Evolutionary conservation across 2,888 invertebrate species (phyloP), one percentile per base, ranked within the genome.

Genomic region (Camponotus fellah): DNA sequence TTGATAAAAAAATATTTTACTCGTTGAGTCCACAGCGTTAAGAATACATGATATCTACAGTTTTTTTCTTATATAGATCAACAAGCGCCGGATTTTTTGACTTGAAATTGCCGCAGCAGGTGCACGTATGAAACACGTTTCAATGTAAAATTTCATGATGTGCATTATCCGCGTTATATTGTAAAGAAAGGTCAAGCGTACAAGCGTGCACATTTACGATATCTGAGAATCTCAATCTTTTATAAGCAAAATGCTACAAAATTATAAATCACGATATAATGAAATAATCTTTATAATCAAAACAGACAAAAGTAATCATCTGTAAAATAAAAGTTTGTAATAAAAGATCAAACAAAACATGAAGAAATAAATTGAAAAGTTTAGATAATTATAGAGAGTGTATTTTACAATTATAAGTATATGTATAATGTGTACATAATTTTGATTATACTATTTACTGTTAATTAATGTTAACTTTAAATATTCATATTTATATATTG

Each of bases 41-140:
- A 40, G n/a, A 43, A 26, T 53, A n/a, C 8, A 34, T 37, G 37
- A 49, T 65, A 12, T 32, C 1, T 68, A 26, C 9, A 17, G 5
- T 40, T 68, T 43, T 66, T 56, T 58, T 77, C 32, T 77, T 58
- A n/a, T 43, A 58, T 69, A 56, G 43, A 77, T 77, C 76, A n/a
- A 66, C 53, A 66, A 66, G 26, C 66, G 32, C 4, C 14, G 14
- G 9, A 77, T 58, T 68, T 69, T 69, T 76, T 58, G 9, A 77
- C 34, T n/a, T 69, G 10, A 77, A 68, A 68, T 84, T 89, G 49
- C 69, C 34, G 79, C 76, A 81, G 87, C 88, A 88, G 87, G 89
- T 88, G 88, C 81, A 72, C 72, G 69, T 77, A 80, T 87, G 82
- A 88, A 88, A 85, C 85, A 85, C 46, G 79, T 84, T 87, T 58